Conservation (phyloP, 2,888 invertebrate species). For the Lissonota sp. region DNA sequence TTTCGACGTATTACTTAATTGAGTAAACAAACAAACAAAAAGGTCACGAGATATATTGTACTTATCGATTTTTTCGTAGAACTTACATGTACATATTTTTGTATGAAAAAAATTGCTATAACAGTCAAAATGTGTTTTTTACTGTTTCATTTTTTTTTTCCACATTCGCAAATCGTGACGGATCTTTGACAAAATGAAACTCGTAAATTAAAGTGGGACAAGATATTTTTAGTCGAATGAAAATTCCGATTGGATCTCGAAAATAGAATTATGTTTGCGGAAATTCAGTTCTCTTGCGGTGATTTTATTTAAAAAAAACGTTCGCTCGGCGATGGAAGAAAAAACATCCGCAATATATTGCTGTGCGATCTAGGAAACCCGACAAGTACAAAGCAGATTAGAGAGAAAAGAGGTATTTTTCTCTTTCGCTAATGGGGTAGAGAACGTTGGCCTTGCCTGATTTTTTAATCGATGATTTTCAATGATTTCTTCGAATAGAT, state of each 20-base stretch:
- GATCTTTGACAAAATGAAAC: too few species aligned
- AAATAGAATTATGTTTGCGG: background rate
- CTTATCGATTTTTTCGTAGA: slow-evolving; percentile 54
- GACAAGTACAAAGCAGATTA: too few species aligned
- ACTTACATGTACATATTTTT: slow-evolving; percentile 64
- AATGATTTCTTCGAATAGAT: too few species aligned
- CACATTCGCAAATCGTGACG: background rate
- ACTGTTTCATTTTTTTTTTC: slow-evolving; percentile 3
- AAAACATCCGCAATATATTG: too few species aligned
- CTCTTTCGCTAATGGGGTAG: too few species aligned
- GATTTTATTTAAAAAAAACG: too few species aligned
- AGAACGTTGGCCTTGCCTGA: too few species aligned
- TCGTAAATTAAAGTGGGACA: background rate
- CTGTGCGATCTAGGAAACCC: too few species aligned
- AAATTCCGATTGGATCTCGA: background rate
- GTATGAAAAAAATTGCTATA: slow-evolving; percentile 61
- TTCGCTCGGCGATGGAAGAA: too few species aligned
- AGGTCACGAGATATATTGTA: slow-evolving; percentile 54
- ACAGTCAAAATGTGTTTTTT: slow-evolving; percentile 44
- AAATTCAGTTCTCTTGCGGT: too few species aligned
- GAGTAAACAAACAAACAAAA: background rate
- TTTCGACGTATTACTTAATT: slow-evolving; percentile 12
- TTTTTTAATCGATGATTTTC: too few species aligned
- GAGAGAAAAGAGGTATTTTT: too few species aligned
- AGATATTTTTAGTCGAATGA: background rate